Conservation (phyloP, 2,113 vertebrate species). For the Benitochromis conjunctus region DNA sequence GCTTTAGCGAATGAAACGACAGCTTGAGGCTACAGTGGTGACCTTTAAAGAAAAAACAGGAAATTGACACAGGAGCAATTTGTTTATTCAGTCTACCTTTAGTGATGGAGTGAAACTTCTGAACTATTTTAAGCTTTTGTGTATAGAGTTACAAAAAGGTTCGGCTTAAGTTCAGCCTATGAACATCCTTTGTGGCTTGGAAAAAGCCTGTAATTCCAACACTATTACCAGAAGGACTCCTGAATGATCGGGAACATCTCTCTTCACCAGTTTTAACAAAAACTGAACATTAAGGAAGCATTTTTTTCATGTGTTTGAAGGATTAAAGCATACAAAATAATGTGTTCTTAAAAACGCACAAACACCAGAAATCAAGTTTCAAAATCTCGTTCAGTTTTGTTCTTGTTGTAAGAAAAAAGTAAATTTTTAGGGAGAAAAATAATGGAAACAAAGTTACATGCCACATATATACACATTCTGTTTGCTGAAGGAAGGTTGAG, state of each 20-base stretch:
- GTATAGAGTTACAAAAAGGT: background rate
- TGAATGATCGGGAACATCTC: background rate
- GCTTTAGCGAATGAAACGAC: background rate
- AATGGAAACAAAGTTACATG: background rate
- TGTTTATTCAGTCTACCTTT: background rate
- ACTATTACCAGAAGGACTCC: background rate
- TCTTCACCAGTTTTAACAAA: background rate
- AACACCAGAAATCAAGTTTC: background rate
- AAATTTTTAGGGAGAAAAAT: background rate
- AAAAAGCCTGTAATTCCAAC: background rate
- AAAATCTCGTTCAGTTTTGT: background rate
- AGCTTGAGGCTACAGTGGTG: background rate
- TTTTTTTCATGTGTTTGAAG: background rate
- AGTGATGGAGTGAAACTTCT: background rate
- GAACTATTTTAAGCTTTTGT: background rate
- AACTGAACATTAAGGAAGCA: background rate
- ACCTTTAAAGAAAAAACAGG: background rate
- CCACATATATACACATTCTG: background rate
- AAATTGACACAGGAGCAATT: background rate
- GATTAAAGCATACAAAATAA: background rate
- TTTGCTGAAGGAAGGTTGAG: background rate
- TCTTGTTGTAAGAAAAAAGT: background rate
- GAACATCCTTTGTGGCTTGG: background rate
- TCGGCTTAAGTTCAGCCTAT: background rate
- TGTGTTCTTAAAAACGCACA: background rate